Evolutionary conservation across 30 jellyfish, hydroid and myxozoan genomes (phyloP).

Genomic region (Rhopilema esculentum): DNA sequence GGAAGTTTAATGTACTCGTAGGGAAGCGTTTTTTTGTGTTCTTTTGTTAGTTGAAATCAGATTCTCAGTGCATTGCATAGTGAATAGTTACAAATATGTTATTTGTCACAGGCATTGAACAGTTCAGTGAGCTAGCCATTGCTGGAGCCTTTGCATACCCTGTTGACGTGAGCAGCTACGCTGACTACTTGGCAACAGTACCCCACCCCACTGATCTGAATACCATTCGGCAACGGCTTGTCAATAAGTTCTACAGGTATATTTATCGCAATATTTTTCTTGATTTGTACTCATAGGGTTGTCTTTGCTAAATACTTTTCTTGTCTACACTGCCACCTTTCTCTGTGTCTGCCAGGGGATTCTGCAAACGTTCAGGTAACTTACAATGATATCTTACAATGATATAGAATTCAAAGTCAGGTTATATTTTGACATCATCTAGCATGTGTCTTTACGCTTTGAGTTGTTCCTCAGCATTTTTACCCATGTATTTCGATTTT

Average conservation of each 20-base stretch:
- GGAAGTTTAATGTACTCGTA: too few relatives aligned
- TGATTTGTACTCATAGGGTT: too few relatives aligned
- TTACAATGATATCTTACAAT: too few relatives aligned
- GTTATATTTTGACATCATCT: background rate
- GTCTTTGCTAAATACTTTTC: background rate
- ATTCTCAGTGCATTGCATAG: background rate
- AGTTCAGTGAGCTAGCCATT: constrained; percentile 73
- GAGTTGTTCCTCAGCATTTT: background rate
- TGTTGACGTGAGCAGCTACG: constrained; percentile 88
- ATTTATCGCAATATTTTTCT: background rate
- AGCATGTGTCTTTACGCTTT: background rate
- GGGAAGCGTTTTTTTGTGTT: too few relatives aligned
- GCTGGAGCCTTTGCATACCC: constrained; percentile 93
- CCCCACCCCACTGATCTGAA: constrained; percentile 92
- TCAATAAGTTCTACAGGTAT: constrained; percentile 86
- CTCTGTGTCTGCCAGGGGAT: too few relatives aligned
- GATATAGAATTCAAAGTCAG: too few relatives aligned
- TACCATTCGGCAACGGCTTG: constrained; percentile 77
- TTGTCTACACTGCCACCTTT: background rate
- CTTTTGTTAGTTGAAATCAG: too few relatives aligned
- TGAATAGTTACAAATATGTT: background rate
- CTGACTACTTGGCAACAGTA: constrained; percentile 80
- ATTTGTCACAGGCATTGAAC: constrained; percentile 69
- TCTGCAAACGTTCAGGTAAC: too few relatives aligned
- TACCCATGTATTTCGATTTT: background rate